Evolutionary conservation across 2,888 invertebrate species (phyloP), one percentile per base, ranked within the genome.

Genomic region (Lasioglossum malachurum): DNA sequence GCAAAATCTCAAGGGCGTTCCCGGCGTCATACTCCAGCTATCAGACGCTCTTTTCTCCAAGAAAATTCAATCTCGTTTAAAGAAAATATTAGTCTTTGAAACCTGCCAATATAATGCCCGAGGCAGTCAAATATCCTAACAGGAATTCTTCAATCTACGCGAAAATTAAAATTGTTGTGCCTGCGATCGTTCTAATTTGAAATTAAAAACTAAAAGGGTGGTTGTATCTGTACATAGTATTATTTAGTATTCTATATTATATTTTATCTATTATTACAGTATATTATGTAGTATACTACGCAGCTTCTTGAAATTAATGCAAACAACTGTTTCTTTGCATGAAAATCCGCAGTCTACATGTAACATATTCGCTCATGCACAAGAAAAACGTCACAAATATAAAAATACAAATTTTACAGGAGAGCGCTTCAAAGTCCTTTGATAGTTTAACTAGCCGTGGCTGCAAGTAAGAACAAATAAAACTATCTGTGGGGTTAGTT

Each of bases 31-130:
- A 1, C 14, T n/a, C 19, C 46, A 38, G 71, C 75, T 38, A n/a
- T 27, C 46, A 64, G 23, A 74, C n/a, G 12, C 23, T n/a, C 31
- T 27, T 14, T 73, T 73, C 49, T 10, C 2, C 27, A 2, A 19
- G 49, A 31, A 49, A 73, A 73, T 35, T 49, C 16, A 38, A n/a
- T 71, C 71, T 41, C 23, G 71, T 41, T 71, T 41, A 38, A 71
- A 71, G 71, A 41, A 71, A 71, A 71, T 71, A 71, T 71, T 41
- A n/a, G 41, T 71, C n/a, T 71, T 41, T 41, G 41, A n/a, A n/a
- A 41, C 14, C 12, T 38, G 19, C 23, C 35, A 4, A 38, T 23
- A 38, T 69, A 69, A 69, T 23, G 35, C 31, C 10, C 19, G 38
- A 23, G 4, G 4, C 23, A 23, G 23, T 69, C 1, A 12, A 69